Conservation (phyloP, 2,797 vertebrate genomes). For the Avahi laniger region DNA sequence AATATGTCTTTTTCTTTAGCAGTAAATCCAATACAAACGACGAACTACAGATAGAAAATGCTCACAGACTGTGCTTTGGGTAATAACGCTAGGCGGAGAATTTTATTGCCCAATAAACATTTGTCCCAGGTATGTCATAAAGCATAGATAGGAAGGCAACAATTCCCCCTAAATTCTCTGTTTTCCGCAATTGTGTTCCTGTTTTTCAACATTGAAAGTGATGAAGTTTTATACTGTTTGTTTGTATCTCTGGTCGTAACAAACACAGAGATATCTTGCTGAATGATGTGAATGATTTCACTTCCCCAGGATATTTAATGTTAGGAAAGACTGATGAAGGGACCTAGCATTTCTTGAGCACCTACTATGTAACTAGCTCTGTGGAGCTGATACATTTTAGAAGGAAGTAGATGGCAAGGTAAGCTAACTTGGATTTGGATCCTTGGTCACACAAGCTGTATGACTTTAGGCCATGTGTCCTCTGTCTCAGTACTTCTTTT, state of each 20-base stretch:
- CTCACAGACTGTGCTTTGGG: not conserved
- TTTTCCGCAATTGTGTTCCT: not conserved
- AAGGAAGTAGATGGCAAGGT: not conserved
- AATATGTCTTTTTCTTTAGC: too few species aligned
- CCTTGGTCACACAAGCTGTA: not conserved
- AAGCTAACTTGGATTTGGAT: not conserved
- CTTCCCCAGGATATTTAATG: not conserved
- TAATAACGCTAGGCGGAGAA: slow-evolving; percentile 35
- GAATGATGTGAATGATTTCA: not conserved
- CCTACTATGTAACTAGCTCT: not conserved
- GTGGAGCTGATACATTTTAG: not conserved
- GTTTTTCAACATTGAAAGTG: slow-evolving; percentile 38
- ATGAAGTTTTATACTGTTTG: not conserved
- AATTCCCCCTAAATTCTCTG: not conserved
- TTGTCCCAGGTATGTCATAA: not conserved
- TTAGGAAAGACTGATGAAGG: not conserved
- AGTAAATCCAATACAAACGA: too few species aligned
- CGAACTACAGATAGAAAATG: not conserved
- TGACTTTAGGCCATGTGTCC: not conserved
- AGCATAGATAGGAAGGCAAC: not conserved
- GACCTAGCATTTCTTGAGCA: not conserved
- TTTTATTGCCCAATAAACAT: slow-evolving; percentile 13
- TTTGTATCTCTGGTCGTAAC: not conserved
- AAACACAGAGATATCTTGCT: not conserved
- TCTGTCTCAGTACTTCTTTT: not conserved